Evolutionary conservation across 2,888 invertebrate species (phyloP), one percentile per base, ranked within the genome.

Genomic region (Leptopilina syphax): DNA sequence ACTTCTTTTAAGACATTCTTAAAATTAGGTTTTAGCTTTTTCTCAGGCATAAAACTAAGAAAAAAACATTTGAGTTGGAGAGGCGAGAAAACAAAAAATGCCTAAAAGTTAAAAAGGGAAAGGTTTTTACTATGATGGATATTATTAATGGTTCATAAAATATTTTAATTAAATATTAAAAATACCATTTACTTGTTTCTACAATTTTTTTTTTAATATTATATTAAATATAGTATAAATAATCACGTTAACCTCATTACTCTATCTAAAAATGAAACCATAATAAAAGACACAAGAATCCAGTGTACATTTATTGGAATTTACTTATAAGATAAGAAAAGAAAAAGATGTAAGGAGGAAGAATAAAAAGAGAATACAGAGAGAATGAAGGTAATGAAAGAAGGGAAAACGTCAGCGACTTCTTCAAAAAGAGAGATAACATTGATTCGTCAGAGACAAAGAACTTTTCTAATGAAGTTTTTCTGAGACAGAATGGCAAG

Each of bases 351-450:
- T 41, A 34, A 44, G 34, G 34, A 65, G n/a, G 44, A 47, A 24
- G 68, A 78, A 63, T 44, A 24, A 54, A 24, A 65, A 34, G 24
- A 65, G 68, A 78, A 63, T 44, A 24, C 27, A 24, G 65, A 34
- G 24, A 65, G 76, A 77, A 57, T 77, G 54, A 76, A 80, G 80
- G 80, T 79, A 82, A 82, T 81, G 82, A 79, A 80, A 79, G 77
- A 82, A 83, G 80, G 78, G 81, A 34, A 34, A 34, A 34, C 34
- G 34, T 34, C 34, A 34, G 41, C 68, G 68, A 47, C 4, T 68
- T 68, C 47, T 47, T 68, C 68, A 47, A 47, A 44, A 68, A 68
- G 44, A 68, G 8, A 68, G 47, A 47, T 47, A 68, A 68, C 68
- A 68, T 68, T 68, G 68, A 68, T 68, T 68, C 18, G 44, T 47